Base-by-base conservation (phyloP, 2,797 vertebrate genomes). In the Hozukius guyotensis region DNA sequence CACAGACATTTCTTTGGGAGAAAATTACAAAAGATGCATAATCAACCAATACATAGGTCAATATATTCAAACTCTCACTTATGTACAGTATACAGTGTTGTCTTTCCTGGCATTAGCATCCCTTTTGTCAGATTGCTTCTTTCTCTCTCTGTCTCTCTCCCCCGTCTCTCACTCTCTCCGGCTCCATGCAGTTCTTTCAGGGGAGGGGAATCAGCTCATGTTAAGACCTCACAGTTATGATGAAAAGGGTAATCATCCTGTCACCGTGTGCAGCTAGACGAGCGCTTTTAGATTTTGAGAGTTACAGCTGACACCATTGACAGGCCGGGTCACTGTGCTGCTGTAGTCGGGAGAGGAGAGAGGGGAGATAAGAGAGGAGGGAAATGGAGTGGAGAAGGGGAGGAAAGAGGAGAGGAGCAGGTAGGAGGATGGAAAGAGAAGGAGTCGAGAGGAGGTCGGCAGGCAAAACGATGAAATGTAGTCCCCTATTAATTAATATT, bases 241-340 rank as follows among this genome's bases (percentile, higher is more conserved):
- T 92, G 90, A 93, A 92, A 92, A 92, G 92, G 85, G 89, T 89
- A 92, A 94, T 94, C 93, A 91, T 91, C 81, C 85, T 90, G 91
- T 94, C 94, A 92, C 84, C 68, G 88, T 79, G 82, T 80, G 82
- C 71, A 73, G 83, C 84, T 78, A 77, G 81, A 85, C 9, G 83
- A 86, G 87, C 67, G 67, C 90, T 88, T 90, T 91, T 49, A 82
- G 86, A 87, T 79, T 88, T 78, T 25, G 77, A 90, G 93, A 90
- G 87, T 79, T 87, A 77, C 83, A 84, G 87, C 87, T 87, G 84
- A 91, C 89, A 80, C 78, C 38, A 10, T 74, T 84, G 92, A 92
- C 89, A 92, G 86, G 84, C 87, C 88, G 27, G 90, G 92, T 89
- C 90, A 92, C 73, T 4, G 73, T 77, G 70, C 61, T 20, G 61